phyloP scores from a whole-genome alignment of 2,888 invertebrate genomes.

The Idaea aversata region DNA sequence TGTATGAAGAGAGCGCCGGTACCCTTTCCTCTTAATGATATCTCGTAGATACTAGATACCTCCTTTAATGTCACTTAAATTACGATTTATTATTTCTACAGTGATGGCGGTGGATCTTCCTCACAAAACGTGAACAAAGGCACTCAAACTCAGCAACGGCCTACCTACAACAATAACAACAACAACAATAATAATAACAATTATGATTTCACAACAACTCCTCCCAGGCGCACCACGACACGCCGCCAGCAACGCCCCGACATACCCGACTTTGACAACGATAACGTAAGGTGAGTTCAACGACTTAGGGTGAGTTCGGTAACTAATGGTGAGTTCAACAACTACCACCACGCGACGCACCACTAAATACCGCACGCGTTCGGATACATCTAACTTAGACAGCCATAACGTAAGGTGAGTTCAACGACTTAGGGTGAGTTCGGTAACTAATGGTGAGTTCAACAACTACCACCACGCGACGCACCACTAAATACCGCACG shows the following conservation, averaged over 20 bases:
- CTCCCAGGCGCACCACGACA: constrained; percentile 16
- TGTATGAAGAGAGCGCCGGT: too few relatives aligned
- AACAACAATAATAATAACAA: background rate
- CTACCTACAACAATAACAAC: constrained; percentile 2
- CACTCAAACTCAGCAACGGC: constrained; percentile 19
- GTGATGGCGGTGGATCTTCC: background rate
- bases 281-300: constrained; percentile 36
- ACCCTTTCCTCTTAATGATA: too few relatives aligned
- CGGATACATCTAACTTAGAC: constrained; percentile 21
- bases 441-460: background rate
- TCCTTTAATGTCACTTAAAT: too few relatives aligned
- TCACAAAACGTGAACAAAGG: constrained; percentile 11
- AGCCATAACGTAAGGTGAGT: constrained; percentile 37
- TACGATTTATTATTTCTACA: background rate
- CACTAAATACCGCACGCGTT: constrained; percentile 15
- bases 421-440: constrained; percentile 1
- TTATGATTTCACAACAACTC: constrained; percentile 17
- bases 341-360: constrained; percentile 9
- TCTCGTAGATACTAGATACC: too few relatives aligned
- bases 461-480: constrained; percentile 6
- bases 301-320: background rate
- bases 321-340: background rate
- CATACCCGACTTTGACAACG: constrained; percentile 21
- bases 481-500: constrained; percentile 14
- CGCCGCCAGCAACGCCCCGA: constrained; percentile 18